Conservation (phyloP, 2,797 vertebrate genomes). For the Carcharodon carcharias region DNA sequence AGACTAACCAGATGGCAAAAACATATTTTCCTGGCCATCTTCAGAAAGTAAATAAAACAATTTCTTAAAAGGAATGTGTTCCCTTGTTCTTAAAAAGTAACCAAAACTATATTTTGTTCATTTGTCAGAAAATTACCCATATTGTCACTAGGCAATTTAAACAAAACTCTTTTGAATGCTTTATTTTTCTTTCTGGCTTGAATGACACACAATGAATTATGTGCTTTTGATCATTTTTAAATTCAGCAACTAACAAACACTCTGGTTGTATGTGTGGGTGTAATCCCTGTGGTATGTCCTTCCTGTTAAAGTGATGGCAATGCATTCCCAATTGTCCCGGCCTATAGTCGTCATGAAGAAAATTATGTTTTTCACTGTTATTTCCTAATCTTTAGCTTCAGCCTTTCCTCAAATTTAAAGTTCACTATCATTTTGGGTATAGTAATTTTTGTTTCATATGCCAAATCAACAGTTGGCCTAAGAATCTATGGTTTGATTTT, state of each 20-base stretch:
- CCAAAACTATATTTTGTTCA: slow-evolving; percentile 9
- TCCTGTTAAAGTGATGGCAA: neutral
- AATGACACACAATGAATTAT: neutral
- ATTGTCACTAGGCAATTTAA: neutral
- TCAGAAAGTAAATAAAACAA: neutral
- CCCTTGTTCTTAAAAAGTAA: neutral
- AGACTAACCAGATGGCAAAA: neutral
- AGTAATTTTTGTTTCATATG: neutral
- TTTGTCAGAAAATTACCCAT: neutral
- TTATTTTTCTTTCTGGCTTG: neutral
- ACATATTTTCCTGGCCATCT: neutral
- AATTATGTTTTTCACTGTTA: neutral
- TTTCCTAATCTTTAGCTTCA: neutral
- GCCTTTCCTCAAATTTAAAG: neutral
- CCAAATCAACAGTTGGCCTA: neutral
- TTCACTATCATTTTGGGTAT: neutral
- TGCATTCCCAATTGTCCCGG: neutral
- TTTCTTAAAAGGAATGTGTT: neutral
- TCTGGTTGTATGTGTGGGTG: neutral
- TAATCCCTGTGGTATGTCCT: slow-evolving; percentile 8
- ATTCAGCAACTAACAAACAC: neutral
- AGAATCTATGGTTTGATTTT: neutral
- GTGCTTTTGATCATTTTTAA: neutral
- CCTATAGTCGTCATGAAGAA: neutral
- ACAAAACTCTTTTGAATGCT: neutral